These are phyloP conservation scores for Gryllus bimaculatus DNA, from an alignment of 1,140 invertebrate genomes.

Conservation along the genomic window DNA sequence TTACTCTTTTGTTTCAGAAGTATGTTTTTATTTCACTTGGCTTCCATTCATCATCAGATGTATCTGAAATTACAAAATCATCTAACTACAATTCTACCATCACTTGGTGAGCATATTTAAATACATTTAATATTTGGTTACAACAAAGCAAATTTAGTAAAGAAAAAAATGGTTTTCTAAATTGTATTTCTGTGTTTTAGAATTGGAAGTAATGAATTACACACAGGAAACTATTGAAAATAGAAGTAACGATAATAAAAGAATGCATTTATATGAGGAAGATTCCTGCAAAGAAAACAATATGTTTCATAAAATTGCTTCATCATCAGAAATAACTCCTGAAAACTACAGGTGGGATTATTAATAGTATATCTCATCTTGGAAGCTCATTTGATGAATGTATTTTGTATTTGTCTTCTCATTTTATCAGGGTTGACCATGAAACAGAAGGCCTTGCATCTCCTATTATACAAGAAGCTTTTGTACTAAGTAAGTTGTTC, in stretches of 20 bases:
- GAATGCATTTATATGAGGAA: not conserved
- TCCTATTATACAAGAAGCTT: not conserved
- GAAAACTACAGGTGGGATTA: no score
- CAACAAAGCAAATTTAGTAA: no score
- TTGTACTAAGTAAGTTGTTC: not conserved
- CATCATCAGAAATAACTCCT: not conserved
- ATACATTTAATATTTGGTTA: not conserved
- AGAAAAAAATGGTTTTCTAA: no score
- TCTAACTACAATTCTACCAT: not conserved
- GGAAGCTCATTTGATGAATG: no score
- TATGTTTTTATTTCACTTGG: not conserved
- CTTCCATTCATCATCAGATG: not conserved
- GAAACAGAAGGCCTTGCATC: not conserved
- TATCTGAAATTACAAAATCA: not conserved
- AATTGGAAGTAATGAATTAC: no score
- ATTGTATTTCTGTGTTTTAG: no score
- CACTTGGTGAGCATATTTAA: not conserved
- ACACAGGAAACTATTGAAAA: no score
- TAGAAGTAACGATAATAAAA: not conserved
- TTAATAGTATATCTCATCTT: no score
- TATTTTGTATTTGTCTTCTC: no score
- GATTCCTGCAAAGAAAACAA: not conserved
- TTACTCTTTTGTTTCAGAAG: not conserved
- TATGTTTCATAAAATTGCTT: not conserved
- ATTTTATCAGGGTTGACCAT: no score